Evolutionary conservation across 2,888 invertebrate genomes (phyloP), one percentile per base, ranked within the genome.

Genomic region (Penaeus monodon): DNA sequence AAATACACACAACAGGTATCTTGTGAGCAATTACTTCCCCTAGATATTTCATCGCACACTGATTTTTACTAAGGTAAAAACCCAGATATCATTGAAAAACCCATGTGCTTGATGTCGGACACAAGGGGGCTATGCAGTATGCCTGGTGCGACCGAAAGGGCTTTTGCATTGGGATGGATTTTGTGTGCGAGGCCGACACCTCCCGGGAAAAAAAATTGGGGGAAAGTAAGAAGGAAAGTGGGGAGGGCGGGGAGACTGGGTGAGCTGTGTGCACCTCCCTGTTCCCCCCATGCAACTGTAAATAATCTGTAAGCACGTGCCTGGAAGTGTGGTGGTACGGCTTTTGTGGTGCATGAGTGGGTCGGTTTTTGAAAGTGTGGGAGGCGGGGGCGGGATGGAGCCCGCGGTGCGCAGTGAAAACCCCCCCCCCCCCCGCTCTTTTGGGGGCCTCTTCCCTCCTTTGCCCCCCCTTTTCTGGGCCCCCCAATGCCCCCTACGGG

Each of bases 261-360:
- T 68, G 68, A 68, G 68, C 76, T 84, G 68, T 84, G 84, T 78
- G 84, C 84, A 78, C 78, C 84, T 74, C 33, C 73, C 84, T 77
- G 77, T 77, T 65, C 84, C 76, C 84, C 63, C 84, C 84, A 84
- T 84, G 84, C 84, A 84, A 84, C 84, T 84, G 84, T 84, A 78
- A 84, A 84, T 84, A 84, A 78, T 78, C 77, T 84, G 84, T 84
- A 80, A 85, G 85, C 80, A 85, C 80, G 85, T 80, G 85, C 80
- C 80, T 80, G 85, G 80, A 70, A 79, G 85, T 81, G 86, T 86
- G 85, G 86, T 86, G 86, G 49, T 85, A 29, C 17, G 70, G 85
- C 76, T 81, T 85, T 74, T 66, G 85, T 85, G n/a, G 80, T 85
- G 85, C 68, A 57, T 81, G 85, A 63, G 85, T 74, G 66, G 65